Evolutionary conservation across 2,888 invertebrate species (phyloP), one percentile per base, ranked within the genome.

Genomic region (Autographa pulchrina): DNA sequence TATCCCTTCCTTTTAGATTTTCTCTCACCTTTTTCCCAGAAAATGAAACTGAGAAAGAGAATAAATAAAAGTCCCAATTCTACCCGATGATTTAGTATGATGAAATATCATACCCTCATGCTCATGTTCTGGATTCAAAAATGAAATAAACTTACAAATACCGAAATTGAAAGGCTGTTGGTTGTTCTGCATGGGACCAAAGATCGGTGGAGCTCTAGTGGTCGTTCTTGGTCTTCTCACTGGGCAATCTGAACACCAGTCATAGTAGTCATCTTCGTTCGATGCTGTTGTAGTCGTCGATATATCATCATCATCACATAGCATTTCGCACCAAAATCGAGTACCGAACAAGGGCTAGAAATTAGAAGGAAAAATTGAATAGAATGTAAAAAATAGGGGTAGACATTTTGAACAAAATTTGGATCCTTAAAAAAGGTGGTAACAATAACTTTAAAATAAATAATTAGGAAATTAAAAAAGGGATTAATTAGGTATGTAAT

Each of bases 271-370:
- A 25, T 81, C 78, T 3, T 85, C 77, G 0, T 59, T 58, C 20
- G 74, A 75, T 0, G 62, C 79, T 3, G 88, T 77, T 0, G 85
- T 85, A 0, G 85, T 76, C 1, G 88, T 81, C 41, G 77, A 70
- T 0, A 78, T 41, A 9, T 72, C 72, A 35, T 84, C 85, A 5
- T 90, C 89, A 14, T 92, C 91, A 68, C 94, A 95, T 1, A 92
- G 72, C 1, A 89, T 25, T 31, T 90, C 90, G 75, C 94, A 94
- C 73, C 79, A 86, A 4, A 90, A 62, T 9, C 72, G 63, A 2
- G 14, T 0, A 0, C 86, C 88, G 58, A 93, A 89, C 18, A 92
- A 81, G 3, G 94, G 94, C 94, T 94, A 48, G 14, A 48, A 48
- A 48, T 48, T 16, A n/a, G 0, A n/a, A 16, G 14, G 16, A 43